phyloP scores from a whole-genome alignment of 2,888 invertebrate species.

The Lepidocyrtinus sp. region DNA sequence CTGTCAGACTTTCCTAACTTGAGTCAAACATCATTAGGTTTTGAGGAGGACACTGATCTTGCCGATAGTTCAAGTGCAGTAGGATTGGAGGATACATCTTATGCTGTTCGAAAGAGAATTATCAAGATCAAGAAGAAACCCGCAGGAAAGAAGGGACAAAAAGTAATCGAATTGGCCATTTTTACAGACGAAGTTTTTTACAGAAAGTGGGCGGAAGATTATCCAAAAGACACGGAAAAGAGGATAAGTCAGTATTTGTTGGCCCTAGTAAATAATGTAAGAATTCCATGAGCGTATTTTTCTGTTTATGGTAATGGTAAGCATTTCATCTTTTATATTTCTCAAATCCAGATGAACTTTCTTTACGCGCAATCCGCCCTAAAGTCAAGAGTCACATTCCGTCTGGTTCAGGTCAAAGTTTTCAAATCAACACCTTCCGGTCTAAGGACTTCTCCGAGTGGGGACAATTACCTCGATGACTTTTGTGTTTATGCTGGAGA shows the following conservation, averaged over 20 bases:
- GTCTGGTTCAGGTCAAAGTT: slow-evolving; percentile 49
- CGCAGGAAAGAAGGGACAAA: not conserved
- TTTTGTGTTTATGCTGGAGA: slow-evolving; percentile 57
- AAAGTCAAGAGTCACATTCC: slow-evolving; percentile 35
- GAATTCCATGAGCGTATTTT: not conserved
- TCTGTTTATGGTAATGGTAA: slow-evolving; percentile 3
- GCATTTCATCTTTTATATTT: not conserved
- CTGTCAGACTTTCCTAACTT: not conserved
- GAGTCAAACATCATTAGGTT: no score
- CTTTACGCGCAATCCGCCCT: slow-evolving; percentile 54
- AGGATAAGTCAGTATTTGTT: slow-evolving; percentile 44
- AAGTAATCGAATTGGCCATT: slow-evolving; percentile 51
- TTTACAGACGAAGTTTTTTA: slow-evolving; percentile 52
- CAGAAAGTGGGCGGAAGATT: slow-evolving; percentile 8
- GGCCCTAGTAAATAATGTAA: slow-evolving; percentile 55
- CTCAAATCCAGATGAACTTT: slow-evolving; percentile 62
- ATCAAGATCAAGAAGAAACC: slow-evolving; percentile 15
- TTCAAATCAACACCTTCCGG: slow-evolving; percentile 39
- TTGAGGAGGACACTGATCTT: not conserved
- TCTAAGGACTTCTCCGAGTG: slow-evolving; percentile 23
- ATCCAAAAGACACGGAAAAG: slow-evolving; percentile 28
- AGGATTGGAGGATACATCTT: not conserved
- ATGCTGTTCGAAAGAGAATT: not conserved
- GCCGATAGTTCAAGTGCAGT: not conserved
- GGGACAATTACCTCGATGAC: slow-evolving; percentile 34